A percentile compares a stretch with the other conserved stretches of the same genome.
phyloP scores from a whole-genome alignment of 2,888 invertebrate genomes.

The Oscheius sp. region DNA sequence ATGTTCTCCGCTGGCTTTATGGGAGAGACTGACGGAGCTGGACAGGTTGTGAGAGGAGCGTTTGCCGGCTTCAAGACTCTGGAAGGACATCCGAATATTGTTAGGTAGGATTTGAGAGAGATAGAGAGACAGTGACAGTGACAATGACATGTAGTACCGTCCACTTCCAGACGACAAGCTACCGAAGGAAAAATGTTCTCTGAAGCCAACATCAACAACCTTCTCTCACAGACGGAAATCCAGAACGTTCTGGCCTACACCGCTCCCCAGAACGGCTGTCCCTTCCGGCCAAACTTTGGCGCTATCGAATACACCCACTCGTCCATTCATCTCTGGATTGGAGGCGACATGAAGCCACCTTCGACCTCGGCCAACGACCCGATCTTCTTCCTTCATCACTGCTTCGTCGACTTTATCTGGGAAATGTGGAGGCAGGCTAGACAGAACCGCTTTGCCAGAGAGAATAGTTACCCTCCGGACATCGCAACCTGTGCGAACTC shows the following conservation, averaged over 20 bases:
- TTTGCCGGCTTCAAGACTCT: slow-evolving; percentile 68
- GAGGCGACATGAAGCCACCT: slow-evolving; percentile 72
- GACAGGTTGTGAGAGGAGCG: slow-evolving; percentile 60
- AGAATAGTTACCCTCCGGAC: slow-evolving; percentile 70
- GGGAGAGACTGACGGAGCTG: slow-evolving; percentile 61
- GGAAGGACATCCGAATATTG: slow-evolving; percentile 65
- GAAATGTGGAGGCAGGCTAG: slow-evolving; percentile 69
- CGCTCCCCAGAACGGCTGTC: slow-evolving; percentile 68
- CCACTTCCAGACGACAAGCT: slow-evolving; percentile 45
- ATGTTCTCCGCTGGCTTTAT: slow-evolving; percentile 62
- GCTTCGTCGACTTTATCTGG: slow-evolving; percentile 71
- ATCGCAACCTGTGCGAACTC: slow-evolving; percentile 67
- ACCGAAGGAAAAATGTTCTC: slow-evolving; percentile 66
- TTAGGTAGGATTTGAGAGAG: slow-evolving; percentile 41
- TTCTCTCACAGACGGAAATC: slow-evolving; percentile 65
- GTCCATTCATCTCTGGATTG: slow-evolving; percentile 69
- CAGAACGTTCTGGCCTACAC: slow-evolving; percentile 71
- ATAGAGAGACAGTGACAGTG: background rate
- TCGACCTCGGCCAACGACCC: slow-evolving; percentile 68
- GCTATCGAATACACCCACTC: slow-evolving; percentile 72
- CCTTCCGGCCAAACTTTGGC: slow-evolving; percentile 70
- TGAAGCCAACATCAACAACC: slow-evolving; percentile 66
- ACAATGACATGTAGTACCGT: background rate
- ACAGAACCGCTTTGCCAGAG: slow-evolving; percentile 65
- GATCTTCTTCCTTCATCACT: slow-evolving; percentile 68